phyloP scores from a whole-genome alignment of 2,113 vertebrate species.

The Ophthalmolycus amberensis region DNA sequence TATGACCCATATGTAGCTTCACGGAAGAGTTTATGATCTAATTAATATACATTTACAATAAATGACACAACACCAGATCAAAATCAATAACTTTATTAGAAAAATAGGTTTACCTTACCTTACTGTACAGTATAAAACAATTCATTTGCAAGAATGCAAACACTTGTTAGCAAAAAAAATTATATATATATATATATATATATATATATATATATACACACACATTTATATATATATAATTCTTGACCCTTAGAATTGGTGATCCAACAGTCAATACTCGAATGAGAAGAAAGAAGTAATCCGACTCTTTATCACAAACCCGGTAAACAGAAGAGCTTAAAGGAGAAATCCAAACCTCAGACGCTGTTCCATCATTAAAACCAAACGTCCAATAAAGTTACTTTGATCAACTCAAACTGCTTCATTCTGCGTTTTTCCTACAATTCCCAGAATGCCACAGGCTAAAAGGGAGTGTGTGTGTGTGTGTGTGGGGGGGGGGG shows the following conservation, averaged over 20 bases:
- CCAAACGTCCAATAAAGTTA: not conserved
- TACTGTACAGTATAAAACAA: constrained; percentile 99
- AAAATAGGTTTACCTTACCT: constrained; percentile 98
- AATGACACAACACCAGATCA: constrained; percentile 1
- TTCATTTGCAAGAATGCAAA: constrained; percentile 97
- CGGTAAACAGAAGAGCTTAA: constrained; percentile 35
- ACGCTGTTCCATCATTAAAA: no score
- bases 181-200: not conserved
- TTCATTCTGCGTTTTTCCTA: not conserved
- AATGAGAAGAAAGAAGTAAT: constrained; percentile 30
- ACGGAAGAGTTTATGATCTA: not conserved
- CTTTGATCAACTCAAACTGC: not conserved
- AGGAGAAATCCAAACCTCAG: constrained; percentile 54
- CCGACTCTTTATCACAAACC: constrained; percentile 38
- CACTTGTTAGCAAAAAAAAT: constrained; percentile 92
- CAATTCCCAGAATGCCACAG: constrained; percentile 29
- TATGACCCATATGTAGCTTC: not conserved
- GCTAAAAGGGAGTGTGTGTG: no score
- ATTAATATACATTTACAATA: not conserved
- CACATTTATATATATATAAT: not conserved
- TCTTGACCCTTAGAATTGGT: constrained; percentile 89
- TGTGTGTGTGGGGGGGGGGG: no score
- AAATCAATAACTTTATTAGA: constrained; percentile 98
- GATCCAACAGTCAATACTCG: constrained; percentile 50
- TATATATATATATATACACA: not conserved